Percentiles rank a stretch among this genome's conserved stretches.
Evolutionary conservation across 1,140 invertebrate genomes (phyloP).

Genomic region (Nixonia krombeini): DNA sequence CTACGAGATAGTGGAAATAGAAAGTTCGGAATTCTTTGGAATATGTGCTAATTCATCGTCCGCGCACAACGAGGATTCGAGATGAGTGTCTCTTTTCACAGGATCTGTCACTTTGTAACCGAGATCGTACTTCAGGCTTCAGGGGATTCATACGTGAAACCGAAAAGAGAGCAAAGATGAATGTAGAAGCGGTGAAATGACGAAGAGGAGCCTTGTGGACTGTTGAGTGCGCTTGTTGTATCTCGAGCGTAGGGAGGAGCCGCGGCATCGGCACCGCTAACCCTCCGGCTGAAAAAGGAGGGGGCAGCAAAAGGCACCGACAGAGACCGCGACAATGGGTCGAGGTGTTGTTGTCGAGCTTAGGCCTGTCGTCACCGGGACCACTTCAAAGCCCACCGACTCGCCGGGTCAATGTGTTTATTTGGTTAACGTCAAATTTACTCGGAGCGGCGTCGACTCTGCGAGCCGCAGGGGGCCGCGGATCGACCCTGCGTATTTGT

Average conservation of each 20-base stretch:
- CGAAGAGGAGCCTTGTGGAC: neutral
- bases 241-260: slow-evolving; percentile 22
- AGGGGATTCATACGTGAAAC: neutral
- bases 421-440: slow-evolving; percentile 72
- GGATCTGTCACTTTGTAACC: neutral
- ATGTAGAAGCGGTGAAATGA: neutral
- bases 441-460: slow-evolving; percentile 31
- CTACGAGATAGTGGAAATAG: no score
- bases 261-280: neutral
- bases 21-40: no score
- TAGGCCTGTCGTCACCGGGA: slow-evolving; percentile 55
- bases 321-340: slow-evolving; percentile 40
- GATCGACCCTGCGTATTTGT: slow-evolving; percentile 42
- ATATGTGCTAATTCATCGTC: no score
- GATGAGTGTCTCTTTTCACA: no score
- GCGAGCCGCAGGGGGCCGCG: slow-evolving; percentile 28
- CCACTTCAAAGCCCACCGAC: slow-evolving; percentile 69
- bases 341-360: slow-evolving; percentile 52
- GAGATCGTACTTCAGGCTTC: neutral
- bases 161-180: neutral
- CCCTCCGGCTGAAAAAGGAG: slow-evolving; percentile 2
- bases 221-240: slow-evolving; percentile 43
- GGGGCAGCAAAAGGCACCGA: slow-evolving; percentile 51
- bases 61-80: no score
- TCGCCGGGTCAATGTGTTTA: slow-evolving; percentile 65